These are phyloP conservation scores for Limnephilus marmoratus DNA, from an alignment of 2,888 invertebrate species.

Conservation along the genomic window DNA sequence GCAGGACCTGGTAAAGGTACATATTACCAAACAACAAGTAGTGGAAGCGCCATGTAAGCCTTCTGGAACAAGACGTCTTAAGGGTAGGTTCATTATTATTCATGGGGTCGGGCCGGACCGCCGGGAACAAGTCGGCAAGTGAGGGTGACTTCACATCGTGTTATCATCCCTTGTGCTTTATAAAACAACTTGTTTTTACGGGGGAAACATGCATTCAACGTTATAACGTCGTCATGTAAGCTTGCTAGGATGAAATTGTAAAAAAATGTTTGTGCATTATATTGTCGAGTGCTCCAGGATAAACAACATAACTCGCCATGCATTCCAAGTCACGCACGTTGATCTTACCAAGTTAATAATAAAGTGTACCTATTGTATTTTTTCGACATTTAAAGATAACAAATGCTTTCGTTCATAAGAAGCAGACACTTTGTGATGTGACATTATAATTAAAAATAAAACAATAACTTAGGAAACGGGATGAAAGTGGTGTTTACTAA, in stretches of 20 bases:
- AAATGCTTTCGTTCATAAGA: no score
- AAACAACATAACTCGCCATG: background rate
- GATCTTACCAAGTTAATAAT: no score
- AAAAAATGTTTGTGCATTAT: background rate
- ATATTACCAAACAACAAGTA: background rate
- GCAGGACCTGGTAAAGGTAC: background rate
- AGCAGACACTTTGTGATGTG: no score
- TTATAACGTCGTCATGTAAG: background rate
- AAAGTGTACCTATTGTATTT: no score
- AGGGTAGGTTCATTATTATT: constrained; percentile 11
- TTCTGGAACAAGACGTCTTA: constrained; percentile 15
- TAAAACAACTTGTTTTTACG: background rate
- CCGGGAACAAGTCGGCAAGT: background rate
- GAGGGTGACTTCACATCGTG: background rate
- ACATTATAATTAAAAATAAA: no score
- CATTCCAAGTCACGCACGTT: no score
- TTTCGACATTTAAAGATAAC: no score
- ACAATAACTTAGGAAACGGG: no score
- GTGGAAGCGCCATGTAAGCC: background rate
- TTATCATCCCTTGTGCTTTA: constrained; percentile 2
- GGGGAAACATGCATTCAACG: background rate
- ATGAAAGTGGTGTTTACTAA: no score
- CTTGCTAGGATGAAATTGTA: background rate
- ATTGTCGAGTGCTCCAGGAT: background rate
- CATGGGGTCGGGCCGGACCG: background rate